phyloP scores from a whole-genome alignment of 1,140 invertebrate genomes.

The Lepidostoma basale region DNA sequence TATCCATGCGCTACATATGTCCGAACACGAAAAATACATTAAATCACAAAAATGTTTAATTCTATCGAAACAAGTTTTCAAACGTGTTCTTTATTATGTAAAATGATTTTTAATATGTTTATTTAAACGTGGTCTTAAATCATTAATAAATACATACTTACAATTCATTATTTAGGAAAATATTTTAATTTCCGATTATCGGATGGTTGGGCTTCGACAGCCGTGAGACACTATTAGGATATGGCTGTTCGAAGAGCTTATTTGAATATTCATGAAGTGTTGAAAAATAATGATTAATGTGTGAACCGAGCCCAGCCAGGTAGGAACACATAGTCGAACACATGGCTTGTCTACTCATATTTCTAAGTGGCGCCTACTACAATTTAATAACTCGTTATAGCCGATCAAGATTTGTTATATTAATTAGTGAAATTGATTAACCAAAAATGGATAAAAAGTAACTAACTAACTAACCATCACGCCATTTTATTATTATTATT shows the following conservation, averaged over 20 bases:
- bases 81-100: too few relatives aligned
- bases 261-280: conserved; percentile 25
- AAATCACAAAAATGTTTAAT: too few relatives aligned
- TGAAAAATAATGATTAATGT: conserved; percentile 40
- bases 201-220: conserved; percentile 1
- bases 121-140: background rate
- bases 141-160: background rate
- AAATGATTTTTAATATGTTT: too few relatives aligned
- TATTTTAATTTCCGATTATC: conserved; percentile 8
- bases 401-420: too few relatives aligned
- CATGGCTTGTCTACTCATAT: background rate
- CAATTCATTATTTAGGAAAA: background rate
- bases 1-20: too few relatives aligned
- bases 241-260: conserved; percentile 16
- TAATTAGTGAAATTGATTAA: too few relatives aligned
- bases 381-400: conserved; percentile 1
- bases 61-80: too few relatives aligned
- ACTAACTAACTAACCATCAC: too few relatives aligned
- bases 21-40: too few relatives aligned
- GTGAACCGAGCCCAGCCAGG: conserved; percentile 23
- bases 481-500: too few relatives aligned
- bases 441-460: too few relatives aligned
- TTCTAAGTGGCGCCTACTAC: background rate
- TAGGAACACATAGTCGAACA: background rate
- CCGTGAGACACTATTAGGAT: conserved; percentile 31